A percentile compares a stretch with the other conserved stretches of the same genome.
Conservation (phyloP, 2,888 invertebrate species). For the Cyclophora albipunctata region DNA sequence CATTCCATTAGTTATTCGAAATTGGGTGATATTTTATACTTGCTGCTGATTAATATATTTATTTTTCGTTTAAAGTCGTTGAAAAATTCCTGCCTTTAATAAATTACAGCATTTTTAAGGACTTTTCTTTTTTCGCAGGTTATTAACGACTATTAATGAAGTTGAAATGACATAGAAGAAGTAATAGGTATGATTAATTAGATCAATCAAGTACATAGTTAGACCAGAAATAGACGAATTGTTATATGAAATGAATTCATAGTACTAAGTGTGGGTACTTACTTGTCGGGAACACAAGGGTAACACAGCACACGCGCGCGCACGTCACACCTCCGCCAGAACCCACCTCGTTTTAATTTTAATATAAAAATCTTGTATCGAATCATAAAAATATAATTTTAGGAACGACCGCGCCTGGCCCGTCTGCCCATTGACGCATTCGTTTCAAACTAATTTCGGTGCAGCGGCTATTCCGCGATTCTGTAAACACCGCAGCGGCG, state of each 20-base stretch:
- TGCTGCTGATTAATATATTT: not conserved
- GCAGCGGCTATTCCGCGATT: slow-evolving; percentile 71
- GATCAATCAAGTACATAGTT: too few species aligned
- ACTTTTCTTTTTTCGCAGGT: not conserved
- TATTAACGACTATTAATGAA: not conserved
- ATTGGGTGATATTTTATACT: not conserved
- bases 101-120: not conserved
- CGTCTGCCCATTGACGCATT: slow-evolving; percentile 71
- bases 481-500: slow-evolving; percentile 66
- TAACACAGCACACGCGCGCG: slow-evolving; percentile 32
- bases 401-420: slow-evolving; percentile 49
- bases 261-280: too few species aligned
- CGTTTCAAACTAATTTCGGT: slow-evolving; percentile 72
- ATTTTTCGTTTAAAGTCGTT: not conserved
- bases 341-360: slow-evolving; percentile 54
- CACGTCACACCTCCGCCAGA: slow-evolving; percentile 46
- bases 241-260: too few species aligned
- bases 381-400: slow-evolving; percentile 69
- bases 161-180: slow-evolving; percentile 25
- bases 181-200: too few species aligned
- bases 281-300: not conserved
- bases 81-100: not conserved
- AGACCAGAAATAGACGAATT: too few species aligned
- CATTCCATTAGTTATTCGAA: too few species aligned
- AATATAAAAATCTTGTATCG: slow-evolving; percentile 62